Percentiles rank a stretch among this genome's conserved stretches.
phyloP scores from a whole-genome alignment of 2,888 invertebrate genomes.

The Lasioglossum leucozonium region DNA sequence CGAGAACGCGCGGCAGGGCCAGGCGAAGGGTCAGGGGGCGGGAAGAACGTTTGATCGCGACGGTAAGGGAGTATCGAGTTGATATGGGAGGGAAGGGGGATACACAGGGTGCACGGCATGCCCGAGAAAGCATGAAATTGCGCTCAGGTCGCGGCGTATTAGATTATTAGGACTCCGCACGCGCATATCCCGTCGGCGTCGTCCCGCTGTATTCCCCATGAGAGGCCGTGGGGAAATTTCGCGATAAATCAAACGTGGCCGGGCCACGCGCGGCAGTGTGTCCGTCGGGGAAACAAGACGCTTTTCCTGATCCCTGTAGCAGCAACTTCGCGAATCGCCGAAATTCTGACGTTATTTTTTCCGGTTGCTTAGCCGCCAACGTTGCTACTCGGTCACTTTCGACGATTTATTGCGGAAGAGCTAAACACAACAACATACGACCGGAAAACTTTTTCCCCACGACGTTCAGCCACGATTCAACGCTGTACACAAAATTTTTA shows the following conservation, averaged over 20 bases:
- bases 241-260: slow-evolving; percentile 72
- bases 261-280: slow-evolving; percentile 36
- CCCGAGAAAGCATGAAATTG: slow-evolving; percentile 76
- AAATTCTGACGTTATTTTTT: too few relatives aligned
- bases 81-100: background rate
- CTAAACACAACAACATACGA: background rate
- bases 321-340: background rate
- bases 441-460: too few relatives aligned
- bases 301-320: background rate
- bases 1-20: background rate
- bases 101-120: slow-evolving; percentile 41
- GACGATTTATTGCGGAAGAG: background rate
- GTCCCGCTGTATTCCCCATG: slow-evolving; percentile 46
- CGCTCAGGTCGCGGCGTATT: slow-evolving; percentile 69
- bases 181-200: slow-evolving; percentile 53
- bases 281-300: slow-evolving; percentile 53
- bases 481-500: background rate
- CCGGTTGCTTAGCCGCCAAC: too few relatives aligned
- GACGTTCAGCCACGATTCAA: background rate
- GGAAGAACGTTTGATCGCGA: slow-evolving; percentile 43
- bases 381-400: too few relatives aligned
- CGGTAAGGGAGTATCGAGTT: background rate
- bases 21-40: slow-evolving; percentile 43
- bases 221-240: slow-evolving; percentile 60
- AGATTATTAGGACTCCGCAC: slow-evolving; percentile 69